Percentiles rank a stretch among this genome's conserved stretches.
Conservation (phyloP, 92 coral and sea anemone genomes). For the Epizoanthus illoricatus region DNA sequence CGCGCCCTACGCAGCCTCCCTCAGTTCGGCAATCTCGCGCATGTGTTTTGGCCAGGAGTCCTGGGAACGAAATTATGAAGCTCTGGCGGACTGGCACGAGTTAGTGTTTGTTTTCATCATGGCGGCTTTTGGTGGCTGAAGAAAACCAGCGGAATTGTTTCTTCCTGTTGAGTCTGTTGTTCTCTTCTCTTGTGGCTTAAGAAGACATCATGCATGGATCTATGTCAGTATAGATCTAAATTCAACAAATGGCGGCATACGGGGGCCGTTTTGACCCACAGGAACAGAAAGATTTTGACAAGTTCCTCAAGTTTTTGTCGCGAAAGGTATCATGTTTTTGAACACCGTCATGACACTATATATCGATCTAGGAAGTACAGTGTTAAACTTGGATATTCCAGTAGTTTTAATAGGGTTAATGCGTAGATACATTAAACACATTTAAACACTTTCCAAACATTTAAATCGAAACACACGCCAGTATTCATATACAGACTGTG, state of each 20-base stretch:
- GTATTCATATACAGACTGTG: no score
- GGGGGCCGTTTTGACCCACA: slow-evolving; percentile 57
- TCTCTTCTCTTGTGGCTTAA: neutral
- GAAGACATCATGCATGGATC: neutral
- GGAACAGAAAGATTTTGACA: slow-evolving; percentile 86
- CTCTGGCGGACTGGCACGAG: slow-evolving; percentile 15
- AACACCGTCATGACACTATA: no score
- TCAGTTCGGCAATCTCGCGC: no score
- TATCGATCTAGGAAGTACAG: neutral
- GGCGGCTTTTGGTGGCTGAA: neutral
- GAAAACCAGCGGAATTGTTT: neutral
- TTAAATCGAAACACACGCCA: no score
- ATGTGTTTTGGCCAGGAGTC: no score
- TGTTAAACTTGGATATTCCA: neutral
- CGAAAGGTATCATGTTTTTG: slow-evolving; percentile 80
- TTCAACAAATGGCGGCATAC: slow-evolving; percentile 60
- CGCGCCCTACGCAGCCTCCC: no score
- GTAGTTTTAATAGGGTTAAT: no score
- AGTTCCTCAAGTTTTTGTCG: slow-evolving; percentile 88
- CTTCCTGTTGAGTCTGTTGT: neutral
- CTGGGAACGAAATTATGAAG: no score
- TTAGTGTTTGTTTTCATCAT: slow-evolving; percentile 27
- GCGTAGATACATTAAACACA: no score
- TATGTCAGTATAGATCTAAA: neutral
- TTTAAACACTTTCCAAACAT: no score